Base-by-base conservation (phyloP, 2,113 vertebrate species). In the Dasyprocta punctata region DNA sequence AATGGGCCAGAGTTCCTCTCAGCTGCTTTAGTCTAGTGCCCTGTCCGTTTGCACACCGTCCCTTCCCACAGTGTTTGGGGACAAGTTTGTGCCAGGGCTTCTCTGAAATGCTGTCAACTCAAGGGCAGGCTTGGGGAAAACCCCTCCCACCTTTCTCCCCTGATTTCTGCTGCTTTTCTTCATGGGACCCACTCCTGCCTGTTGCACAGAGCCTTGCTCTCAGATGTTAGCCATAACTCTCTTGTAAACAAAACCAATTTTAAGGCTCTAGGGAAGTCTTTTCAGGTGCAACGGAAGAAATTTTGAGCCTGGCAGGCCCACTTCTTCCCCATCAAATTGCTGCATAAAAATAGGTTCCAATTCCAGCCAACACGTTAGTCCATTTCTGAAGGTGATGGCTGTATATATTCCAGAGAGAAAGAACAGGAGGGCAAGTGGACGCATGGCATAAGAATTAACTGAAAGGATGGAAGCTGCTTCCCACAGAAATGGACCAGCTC, bases 61-160 rank as follows among this genome's bases (percentile, higher is more conserved):
- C 33, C 85, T 82, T 56, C 88, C 86, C 75, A 63, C 49, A 38
- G 69, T 56, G 73, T 52, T 87, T 30, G 89, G 58, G 58, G 85
- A 96, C 49, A 75, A 69, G 33, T 52, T 92, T 81, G 80, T 60
- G 41, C 3, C n/a, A 71, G 44, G 78, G 24, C 91, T 85, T 87
- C 90, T 92, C 83, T 75, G 85, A 85, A 96, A 93, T 85, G 22
- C 69, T 56, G 44, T 90, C 63, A 82, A 86, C 67, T 75, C 44
- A 26, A 86, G 47, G 8, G 2, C 38, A 73, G 19, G 7, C 49
- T 73, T 67, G 63, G 47, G 19, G 9, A 33, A 93, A 75, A 44
- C 54, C 56, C 80, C 47, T 26, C 38, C 5, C 7, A 7, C 14
- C 41, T 78, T 38, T 83, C 44, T 52, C 58, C 61, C 52, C 63